Conservation (phyloP, 1,140 invertebrate species). For the Drosophila parvula region DNA sequence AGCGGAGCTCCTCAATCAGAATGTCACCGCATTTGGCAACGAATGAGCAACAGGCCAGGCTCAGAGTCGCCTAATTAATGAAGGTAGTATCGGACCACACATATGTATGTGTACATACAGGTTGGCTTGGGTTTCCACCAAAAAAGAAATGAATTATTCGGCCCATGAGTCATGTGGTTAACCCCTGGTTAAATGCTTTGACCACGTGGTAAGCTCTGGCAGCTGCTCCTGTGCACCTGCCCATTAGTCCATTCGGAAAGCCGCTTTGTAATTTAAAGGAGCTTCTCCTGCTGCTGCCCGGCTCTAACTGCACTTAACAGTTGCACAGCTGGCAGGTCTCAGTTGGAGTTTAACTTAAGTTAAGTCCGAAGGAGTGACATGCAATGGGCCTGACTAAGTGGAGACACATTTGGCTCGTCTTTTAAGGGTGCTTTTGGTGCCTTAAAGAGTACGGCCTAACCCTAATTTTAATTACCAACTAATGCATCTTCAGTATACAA, state of each 20-base stretch:
- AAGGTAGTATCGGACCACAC: conserved; percentile 72
- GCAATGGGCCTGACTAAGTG: conserved; percentile 21
- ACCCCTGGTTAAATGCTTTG: conserved; percentile 37
- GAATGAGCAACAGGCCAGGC: conserved; percentile 62
- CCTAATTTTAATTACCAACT: background rate
- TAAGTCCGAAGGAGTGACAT: conserved; percentile 21
- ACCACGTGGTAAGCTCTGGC: conserved; percentile 52
- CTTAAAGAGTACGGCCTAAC: no score
- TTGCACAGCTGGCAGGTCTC: conserved; percentile 63
- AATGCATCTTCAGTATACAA: no score
- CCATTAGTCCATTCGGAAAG: conserved; percentile 64
- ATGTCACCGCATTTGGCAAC: conserved; percentile 61
- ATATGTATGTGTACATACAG: conserved; percentile 30
- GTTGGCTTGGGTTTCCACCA: conserved; percentile 23
- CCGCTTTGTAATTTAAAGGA: conserved; percentile 74
- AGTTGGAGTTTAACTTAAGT: conserved; percentile 3
- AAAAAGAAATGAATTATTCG: conserved; percentile 27
- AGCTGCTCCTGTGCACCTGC: conserved; percentile 49
- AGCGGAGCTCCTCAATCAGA: conserved; percentile 67
- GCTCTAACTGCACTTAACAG: conserved; percentile 72
- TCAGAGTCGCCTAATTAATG: conserved; percentile 60
- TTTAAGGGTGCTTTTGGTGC: conserved; percentile 1
- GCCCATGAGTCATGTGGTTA: conserved; percentile 41
- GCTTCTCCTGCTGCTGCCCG: conserved; percentile 37
- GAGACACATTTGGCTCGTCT: background rate